Conservation (phyloP, 2,888 invertebrate species). For the Malachius bipustulatus region DNA sequence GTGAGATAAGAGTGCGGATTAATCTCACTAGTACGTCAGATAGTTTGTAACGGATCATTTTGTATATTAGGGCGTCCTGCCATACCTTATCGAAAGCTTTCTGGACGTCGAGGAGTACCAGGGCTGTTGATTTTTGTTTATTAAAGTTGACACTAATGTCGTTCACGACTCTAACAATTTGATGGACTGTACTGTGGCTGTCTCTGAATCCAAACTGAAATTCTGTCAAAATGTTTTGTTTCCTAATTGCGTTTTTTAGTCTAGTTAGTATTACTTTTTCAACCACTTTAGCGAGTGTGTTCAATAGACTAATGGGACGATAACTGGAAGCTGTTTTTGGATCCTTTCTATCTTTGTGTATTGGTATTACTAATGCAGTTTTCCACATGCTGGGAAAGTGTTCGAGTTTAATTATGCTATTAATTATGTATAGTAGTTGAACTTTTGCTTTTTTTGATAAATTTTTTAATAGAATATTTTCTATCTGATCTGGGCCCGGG, state of each 20-base stretch:
- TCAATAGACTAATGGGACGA: no score
- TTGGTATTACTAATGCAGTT: no score
- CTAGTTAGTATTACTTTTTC: conserved; percentile 15
- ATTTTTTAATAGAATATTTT: conserved; percentile 20
- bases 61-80: no score
- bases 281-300: conserved; percentile 14
- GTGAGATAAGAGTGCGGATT: conserved; percentile 21
- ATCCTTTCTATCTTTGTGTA: no score
- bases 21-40: conserved; percentile 19
- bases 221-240: conserved; percentile 10
- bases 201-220: conserved; percentile 26
- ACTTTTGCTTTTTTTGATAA: conserved; percentile 20
- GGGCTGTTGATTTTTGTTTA: conserved; percentile 19
- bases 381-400: no score
- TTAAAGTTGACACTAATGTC: no score
- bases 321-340: no score
- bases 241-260: conserved; percentile 9
- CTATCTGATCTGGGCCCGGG: conserved; percentile 15
- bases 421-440: conserved; percentile 20
- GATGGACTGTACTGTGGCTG: conserved; percentile 23
- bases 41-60: conserved; percentile 21
- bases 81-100: no score
- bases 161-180: conserved; percentile 24
- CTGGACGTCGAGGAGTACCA: conserved; percentile 27
- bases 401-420: conserved; percentile 16